These are phyloP conservation scores for Promerops cafer DNA, from an alignment of 2,113 vertebrate genomes.

Conservation along the genomic window DNA sequence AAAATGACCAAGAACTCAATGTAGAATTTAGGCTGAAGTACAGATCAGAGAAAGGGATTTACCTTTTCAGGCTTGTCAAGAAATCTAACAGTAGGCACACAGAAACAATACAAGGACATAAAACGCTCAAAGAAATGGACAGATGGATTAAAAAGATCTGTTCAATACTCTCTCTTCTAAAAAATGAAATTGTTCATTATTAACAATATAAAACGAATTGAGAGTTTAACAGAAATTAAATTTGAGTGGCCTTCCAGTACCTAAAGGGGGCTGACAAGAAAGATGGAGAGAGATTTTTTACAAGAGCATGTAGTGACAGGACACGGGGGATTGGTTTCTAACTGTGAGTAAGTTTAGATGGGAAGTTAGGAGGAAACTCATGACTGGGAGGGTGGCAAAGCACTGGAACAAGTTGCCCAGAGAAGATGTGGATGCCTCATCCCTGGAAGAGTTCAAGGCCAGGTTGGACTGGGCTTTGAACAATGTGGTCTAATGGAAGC, in stretches of 20 bases:
- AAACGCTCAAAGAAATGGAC: background rate
- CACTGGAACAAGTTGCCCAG: background rate
- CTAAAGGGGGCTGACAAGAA: background rate
- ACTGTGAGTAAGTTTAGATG: background rate
- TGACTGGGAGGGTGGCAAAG: background rate
- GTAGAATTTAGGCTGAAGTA: background rate
- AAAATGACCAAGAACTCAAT: background rate
- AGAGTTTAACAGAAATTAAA: background rate
- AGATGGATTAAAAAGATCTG: background rate
- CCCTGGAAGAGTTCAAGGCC: background rate
- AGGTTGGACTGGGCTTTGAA: background rate
- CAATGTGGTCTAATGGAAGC: accelerated
- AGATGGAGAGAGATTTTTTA: background rate
- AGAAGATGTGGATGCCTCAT: background rate
- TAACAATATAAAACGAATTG: background rate
- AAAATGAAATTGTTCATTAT: background rate
- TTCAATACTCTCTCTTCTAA: background rate
- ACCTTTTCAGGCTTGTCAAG: background rate
- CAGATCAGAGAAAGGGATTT: background rate
- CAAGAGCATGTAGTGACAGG: background rate
- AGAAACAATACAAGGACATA: background rate
- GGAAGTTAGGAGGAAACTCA: background rate
- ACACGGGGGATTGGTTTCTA: background rate
- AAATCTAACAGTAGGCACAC: no score
- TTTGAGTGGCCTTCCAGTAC: background rate